Conservation (phyloP, 2,888 invertebrate species). For the Notodonta ziczac region DNA sequence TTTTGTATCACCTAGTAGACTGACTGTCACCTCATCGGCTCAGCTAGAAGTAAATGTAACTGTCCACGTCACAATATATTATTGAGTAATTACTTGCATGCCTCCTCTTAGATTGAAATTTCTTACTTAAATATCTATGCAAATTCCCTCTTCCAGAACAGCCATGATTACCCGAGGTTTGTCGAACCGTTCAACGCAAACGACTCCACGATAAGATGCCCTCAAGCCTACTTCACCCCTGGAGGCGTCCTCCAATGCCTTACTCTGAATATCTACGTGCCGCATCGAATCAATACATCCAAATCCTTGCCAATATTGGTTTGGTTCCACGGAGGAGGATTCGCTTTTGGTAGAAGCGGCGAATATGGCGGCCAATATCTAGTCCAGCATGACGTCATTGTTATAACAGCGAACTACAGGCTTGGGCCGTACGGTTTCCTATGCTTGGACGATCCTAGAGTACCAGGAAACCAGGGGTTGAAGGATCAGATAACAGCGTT, state of each 20-base stretch:
- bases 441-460: conserved; percentile 54
- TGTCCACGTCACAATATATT: too few relatives aligned
- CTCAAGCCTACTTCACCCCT: conserved; percentile 39
- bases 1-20: too few relatives aligned
- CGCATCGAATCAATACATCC: conserved; percentile 32
- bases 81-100: too few relatives aligned
- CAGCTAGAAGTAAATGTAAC: too few relatives aligned
- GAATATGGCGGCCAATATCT: conserved; percentile 57
- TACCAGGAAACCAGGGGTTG: conserved; percentile 62
- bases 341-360: conserved; percentile 53
- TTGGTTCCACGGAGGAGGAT: conserved; percentile 70
- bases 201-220: conserved; percentile 50
- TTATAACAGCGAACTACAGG: conserved; percentile 60
- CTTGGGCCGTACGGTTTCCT: conserved; percentile 69
- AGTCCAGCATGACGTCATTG: conserved; percentile 52
- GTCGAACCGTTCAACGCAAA: conserved; percentile 49
- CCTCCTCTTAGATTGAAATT: too few relatives aligned
- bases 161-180: conserved; percentile 46
- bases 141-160: conserved; percentile 44
- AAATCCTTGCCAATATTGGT: conserved; percentile 57
- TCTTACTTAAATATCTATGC: too few relatives aligned
- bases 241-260: conserved; percentile 51
- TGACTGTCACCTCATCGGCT: too few relatives aligned
- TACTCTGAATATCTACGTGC: conserved; percentile 51
- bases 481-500: conserved; percentile 56